These are phyloP conservation scores for Subanguina moxae DNA, from an alignment of 1,140 invertebrate species.

Conservation along the genomic window DNA sequence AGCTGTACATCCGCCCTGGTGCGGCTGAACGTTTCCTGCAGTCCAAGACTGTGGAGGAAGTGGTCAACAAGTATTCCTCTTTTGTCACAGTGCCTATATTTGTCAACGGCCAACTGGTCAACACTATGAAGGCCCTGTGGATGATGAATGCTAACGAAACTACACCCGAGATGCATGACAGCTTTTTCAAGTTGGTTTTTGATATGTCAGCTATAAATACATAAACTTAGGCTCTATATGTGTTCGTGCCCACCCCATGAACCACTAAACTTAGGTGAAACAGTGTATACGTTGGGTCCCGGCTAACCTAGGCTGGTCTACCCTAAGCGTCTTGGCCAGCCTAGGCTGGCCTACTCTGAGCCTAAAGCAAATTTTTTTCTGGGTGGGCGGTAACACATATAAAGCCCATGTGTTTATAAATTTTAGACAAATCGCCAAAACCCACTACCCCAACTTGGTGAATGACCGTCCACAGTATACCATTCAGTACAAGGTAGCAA, in stretches of 20 bases:
- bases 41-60: constrained; percentile 74
- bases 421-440: constrained; percentile 45
- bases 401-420: too few species aligned
- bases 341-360: too few species aligned
- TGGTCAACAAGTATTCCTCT: constrained; percentile 89
- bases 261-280: too few species aligned
- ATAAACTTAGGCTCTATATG: not conserved
- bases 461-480: constrained; percentile 58
- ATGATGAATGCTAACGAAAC: constrained; percentile 82
- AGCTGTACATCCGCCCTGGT: constrained; percentile 80
- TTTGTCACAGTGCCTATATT: constrained; percentile 88
- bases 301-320: too few species aligned
- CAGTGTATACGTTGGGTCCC: too few species aligned
- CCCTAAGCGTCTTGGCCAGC: not conserved
- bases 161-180: constrained; percentile 76
- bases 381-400: too few species aligned
- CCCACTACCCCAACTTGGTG: constrained; percentile 44
- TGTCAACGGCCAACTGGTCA: constrained; percentile 79
- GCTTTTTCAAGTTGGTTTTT: constrained; percentile 67
- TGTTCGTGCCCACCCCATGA: too few species aligned
- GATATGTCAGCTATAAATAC: not conserved
- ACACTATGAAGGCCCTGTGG: constrained; percentile 85
- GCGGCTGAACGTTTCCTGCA: constrained; percentile 78
- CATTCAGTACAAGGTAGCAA: constrained; percentile 61
- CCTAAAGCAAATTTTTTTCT: not conserved